Base-by-base conservation (phyloP, 2,113 vertebrate genomes). In the Sclerurus mexicanus region DNA sequence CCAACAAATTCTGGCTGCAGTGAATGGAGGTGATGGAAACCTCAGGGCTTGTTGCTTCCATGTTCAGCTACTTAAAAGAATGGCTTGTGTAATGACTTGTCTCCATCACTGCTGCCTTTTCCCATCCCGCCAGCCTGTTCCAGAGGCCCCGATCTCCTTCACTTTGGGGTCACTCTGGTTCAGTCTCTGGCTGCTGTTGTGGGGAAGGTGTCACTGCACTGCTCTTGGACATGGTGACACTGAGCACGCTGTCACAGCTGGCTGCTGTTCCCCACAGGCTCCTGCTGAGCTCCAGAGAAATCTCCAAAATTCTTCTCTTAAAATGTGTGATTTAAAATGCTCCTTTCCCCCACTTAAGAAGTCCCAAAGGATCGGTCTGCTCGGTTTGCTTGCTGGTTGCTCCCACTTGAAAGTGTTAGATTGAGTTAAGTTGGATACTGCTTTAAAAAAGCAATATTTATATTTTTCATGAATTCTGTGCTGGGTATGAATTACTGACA, bases 401-500 rank as follows among this genome's bases (percentile, higher is more conserved):
- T 93, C 31, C 82, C 31, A 19, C 87, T 90, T 3, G 1, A 53
- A 77, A 83, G 55, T 37, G 24, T 79, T 85, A 67, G 55, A 25
- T 83, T n/a, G 59, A 84, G 37, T 86, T 53, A 79, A 68, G 42
- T 85, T 94, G 0, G 0, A 63, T 89, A 58, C 28, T 42, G n/a
- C 75, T 76, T 92, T 59, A 37, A 69, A 88, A 87, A 85, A 49
- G 7, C 49, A 91, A 39, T 91, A 83, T 92, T 92, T 92, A 49
- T 89, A 39, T 66, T 88, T 85, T 75, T 85, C 62, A 50, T 73
- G n/a, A 63, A 10, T 90, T 50, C 62, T 3, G 14, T 5, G 6
- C 46, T 52, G 83, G 39, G 27, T 71, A 63, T 88, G 88, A 94
- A 79, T 92, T 94, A 76, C 66, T 92, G 92, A 87, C 63, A 92